Evolutionary conservation across 2,797 vertebrate genomes (phyloP).

Genomic region (Delichon dasypus): DNA sequence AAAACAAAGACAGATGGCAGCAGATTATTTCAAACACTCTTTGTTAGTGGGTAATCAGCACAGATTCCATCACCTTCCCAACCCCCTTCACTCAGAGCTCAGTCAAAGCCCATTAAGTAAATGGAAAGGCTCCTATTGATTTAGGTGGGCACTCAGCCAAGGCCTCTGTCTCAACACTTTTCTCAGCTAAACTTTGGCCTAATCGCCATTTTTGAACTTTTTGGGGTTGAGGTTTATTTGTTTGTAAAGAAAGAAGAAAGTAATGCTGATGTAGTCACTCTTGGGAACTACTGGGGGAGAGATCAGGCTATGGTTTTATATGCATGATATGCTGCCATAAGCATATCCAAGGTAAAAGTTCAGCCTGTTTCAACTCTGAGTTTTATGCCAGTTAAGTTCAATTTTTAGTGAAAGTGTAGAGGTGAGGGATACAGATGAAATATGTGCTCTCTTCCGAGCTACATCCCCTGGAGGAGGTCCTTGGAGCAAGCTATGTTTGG

Average conservation of each 20-base stretch:
- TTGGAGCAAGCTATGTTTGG: neutral
- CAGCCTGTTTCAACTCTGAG: neutral
- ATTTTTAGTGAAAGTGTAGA: neutral
- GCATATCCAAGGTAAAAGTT: neutral
- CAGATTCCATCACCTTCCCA: neutral
- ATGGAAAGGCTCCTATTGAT: neutral
- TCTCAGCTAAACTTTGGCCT: neutral
- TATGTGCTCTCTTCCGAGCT: neutral
- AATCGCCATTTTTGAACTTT: neutral
- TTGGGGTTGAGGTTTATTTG: fast-evolving
- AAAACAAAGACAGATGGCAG: conserved; percentile 60
- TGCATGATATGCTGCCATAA: neutral
- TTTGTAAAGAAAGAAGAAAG: neutral
- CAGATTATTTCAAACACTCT: conserved; percentile 47
- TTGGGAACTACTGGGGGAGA: neutral
- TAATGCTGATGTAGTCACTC: neutral
- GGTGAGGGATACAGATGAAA: neutral
- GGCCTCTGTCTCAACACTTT: neutral
- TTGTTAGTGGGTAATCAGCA: conserved; percentile 16
- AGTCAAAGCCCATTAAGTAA: conserved; percentile 20
- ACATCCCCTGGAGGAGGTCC: neutral
- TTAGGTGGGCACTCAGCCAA: neutral
- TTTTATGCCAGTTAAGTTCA: neutral
- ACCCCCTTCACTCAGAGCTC: neutral
- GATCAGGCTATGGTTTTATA: neutral